phyloP scores from a whole-genome alignment of 2,888 invertebrate genomes.

The Lathronympha strigana region DNA sequence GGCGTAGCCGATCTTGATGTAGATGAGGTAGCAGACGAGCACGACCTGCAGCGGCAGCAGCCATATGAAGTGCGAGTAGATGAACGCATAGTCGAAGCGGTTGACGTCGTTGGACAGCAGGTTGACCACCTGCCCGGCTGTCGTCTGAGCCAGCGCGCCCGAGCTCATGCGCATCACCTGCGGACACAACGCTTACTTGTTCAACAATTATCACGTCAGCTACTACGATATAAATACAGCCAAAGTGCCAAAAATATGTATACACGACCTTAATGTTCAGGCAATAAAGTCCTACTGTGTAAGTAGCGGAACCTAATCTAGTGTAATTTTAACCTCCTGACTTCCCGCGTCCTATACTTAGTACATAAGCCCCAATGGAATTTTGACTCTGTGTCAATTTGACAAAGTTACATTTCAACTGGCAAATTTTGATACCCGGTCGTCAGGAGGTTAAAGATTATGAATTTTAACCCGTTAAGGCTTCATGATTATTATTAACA shows the following conservation, averaged over 20 bases:
- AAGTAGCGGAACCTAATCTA: no score
- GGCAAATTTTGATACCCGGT: no score
- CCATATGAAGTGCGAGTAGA: constrained; percentile 95
- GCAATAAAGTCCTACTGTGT: no score
- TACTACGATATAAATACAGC: neutral
- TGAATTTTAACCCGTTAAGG: no score
- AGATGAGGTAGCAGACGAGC: constrained; percentile 90
- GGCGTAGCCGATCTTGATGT: constrained; percentile 88
- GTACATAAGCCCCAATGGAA: no score
- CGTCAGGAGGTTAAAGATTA: no score
- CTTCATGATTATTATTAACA: no score
- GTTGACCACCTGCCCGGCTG: constrained; percentile 96
- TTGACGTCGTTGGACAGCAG: constrained; percentile 97
- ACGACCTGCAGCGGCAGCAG: constrained; percentile 89
- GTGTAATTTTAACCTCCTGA: no score
- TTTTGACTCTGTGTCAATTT: no score
- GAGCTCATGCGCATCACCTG: constrained; percentile 88
- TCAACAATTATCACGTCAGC: neutral
- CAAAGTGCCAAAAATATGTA: neutral
- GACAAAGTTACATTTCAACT: no score
- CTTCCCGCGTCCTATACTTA: no score
- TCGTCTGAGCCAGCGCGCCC: constrained; percentile 92
- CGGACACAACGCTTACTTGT: neutral
- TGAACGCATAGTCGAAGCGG: constrained; percentile 93
- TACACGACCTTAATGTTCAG: constrained; percentile 91